Evolutionary conservation across 2,113 vertebrate species (phyloP).

Genomic region (Stomatorhinus ivindoensis): DNA sequence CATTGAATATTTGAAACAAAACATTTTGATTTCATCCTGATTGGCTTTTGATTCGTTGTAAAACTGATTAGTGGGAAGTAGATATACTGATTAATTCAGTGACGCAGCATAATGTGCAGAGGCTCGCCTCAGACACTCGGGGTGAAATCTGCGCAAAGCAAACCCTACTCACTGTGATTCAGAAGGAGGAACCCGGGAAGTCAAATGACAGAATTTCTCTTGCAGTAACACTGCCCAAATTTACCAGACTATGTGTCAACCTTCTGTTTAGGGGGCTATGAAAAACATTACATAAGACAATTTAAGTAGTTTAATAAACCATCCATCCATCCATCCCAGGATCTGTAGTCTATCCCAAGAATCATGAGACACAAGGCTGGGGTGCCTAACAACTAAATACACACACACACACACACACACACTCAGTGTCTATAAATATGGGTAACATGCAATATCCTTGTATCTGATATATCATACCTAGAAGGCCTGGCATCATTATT

Average conservation of each 20-base stretch:
- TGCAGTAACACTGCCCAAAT: background rate
- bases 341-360: background rate
- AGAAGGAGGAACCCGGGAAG: background rate
- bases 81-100: background rate
- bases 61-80: background rate
- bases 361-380: background rate
- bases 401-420: background rate
- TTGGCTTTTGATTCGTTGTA: background rate
- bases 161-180: background rate
- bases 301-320: background rate
- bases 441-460: background rate
- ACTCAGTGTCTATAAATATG: background rate
- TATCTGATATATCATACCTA: background rate
- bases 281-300: background rate
- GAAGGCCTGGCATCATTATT: background rate
- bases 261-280: background rate
- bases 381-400: background rate
- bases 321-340: background rate
- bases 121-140: background rate
- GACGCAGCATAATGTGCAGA: background rate
- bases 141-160: background rate
- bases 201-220: background rate
- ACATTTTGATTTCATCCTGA: background rate
- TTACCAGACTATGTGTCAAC: background rate
- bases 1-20: background rate